Evolutionary conservation across 1,140 invertebrate genomes (phyloP).

Genomic region (Arctopsyche grandis): DNA sequence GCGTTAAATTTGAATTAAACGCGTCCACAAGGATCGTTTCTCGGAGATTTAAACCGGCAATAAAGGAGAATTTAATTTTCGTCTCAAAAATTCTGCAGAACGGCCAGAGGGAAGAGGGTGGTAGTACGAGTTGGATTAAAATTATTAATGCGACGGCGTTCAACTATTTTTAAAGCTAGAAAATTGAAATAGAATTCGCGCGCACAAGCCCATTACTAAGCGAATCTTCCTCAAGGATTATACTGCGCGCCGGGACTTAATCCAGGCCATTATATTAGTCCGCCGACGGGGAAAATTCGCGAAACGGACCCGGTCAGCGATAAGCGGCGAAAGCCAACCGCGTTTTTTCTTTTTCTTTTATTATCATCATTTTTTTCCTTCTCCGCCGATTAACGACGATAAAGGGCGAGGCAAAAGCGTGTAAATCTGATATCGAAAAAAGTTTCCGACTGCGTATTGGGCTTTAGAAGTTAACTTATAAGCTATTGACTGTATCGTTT

Average conservation of each 20-base stretch:
- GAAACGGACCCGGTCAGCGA: not conserved
- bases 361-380: no score
- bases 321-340: not conserved
- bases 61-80: conserved; percentile 54
- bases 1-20: conserved; percentile 40
- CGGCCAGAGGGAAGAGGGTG: conserved; percentile 30
- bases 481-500: no score
- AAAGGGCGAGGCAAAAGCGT: no score
- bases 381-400: no score
- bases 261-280: conserved; percentile 42
- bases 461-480: no score
- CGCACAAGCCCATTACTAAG: conserved; percentile 28
- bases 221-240: not conserved
- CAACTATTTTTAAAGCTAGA: conserved; percentile 53
- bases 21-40: conserved; percentile 42
- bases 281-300: conserved; percentile 15
- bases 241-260: conserved; percentile 18
- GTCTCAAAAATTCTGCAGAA: conserved; percentile 18
- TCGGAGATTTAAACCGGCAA: conserved; percentile 50
- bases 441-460: no score
- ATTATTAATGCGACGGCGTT: conserved; percentile 51
- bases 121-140: conserved; percentile 37
- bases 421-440: no score
- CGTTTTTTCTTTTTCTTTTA: no score
- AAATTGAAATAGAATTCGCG: conserved; percentile 48